phyloP scores from a whole-genome alignment of 2,888 invertebrate genomes.

The Cheiracanthium punctorium region DNA sequence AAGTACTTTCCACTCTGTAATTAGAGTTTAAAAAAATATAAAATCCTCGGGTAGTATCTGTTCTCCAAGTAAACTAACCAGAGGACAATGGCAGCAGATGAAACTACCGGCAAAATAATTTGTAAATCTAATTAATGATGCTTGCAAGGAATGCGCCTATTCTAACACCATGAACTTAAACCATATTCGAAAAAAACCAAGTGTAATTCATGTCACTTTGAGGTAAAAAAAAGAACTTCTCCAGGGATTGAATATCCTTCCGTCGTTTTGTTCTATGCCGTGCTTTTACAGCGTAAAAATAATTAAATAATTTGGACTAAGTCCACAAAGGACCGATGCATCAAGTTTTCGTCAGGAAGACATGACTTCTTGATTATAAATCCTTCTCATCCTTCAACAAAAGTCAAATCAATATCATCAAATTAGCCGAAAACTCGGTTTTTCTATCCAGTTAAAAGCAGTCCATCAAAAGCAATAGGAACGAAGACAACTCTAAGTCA shows the following conservation, averaged over 20 bases:
- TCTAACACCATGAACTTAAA: not conserved
- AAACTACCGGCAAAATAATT: not conserved
- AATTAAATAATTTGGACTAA: slow-evolving; percentile 25
- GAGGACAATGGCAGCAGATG: not conserved
- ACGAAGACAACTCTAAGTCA: slow-evolving; percentile 56
- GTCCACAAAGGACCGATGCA: slow-evolving; percentile 49
- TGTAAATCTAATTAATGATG: slow-evolving; percentile 8
- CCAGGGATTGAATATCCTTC: not conserved
- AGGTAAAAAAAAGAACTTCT: not conserved
- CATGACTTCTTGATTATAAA: slow-evolving; percentile 54
- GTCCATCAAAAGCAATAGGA: slow-evolving; percentile 60
- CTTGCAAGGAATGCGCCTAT: not conserved
- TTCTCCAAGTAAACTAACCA: not conserved
- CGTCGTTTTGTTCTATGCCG: not conserved
- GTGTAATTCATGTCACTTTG: not conserved
- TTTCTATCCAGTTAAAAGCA: slow-evolving; percentile 27
- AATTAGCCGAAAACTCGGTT: slow-evolving; percentile 53
- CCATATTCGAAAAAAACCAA: not conserved
- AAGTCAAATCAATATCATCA: slow-evolving; percentile 63
- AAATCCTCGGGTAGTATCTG: not conserved
- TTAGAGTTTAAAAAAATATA: not conserved
- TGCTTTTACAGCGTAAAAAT: not conserved
- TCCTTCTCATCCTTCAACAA: slow-evolving; percentile 40
- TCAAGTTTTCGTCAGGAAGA: slow-evolving; percentile 57
- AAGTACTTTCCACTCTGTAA: not conserved